Evolutionary conservation across 1,140 invertebrate genomes (phyloP).

Genomic region (Lethocerus indicus): DNA sequence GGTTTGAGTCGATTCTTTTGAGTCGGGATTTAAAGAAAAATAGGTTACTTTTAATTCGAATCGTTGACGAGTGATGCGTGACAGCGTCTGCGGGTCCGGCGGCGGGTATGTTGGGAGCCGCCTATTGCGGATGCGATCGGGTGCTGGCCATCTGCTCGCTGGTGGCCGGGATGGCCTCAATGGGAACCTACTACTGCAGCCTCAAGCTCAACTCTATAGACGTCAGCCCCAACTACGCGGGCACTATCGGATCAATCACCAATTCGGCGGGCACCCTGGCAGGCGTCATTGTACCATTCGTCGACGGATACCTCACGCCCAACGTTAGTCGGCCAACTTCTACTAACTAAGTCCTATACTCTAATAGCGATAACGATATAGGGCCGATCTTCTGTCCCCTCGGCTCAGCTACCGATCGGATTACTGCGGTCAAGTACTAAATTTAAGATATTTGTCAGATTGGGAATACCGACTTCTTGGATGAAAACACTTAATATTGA

Average conservation of each 20-base stretch:
- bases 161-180: constrained; percentile 46
- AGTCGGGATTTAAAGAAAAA: no score
- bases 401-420: no score
- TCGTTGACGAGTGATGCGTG: no score
- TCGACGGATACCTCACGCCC: constrained; percentile 54
- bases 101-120: constrained; percentile 56
- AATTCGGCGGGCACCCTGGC: constrained; percentile 64
- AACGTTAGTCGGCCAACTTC: constrained; percentile 31
- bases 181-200: constrained; percentile 53
- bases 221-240: constrained; percentile 62
- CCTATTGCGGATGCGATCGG: constrained; percentile 56
- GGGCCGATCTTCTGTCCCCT: no score
- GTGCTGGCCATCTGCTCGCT: constrained; percentile 40
- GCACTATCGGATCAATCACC: constrained; percentile 60
- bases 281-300: constrained; percentile 55
- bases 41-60: no score
- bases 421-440: no score
- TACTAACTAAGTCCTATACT: no score
- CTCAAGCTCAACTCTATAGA: constrained; percentile 68
- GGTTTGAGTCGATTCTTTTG: no score
- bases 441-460: no score
- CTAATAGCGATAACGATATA: no score
- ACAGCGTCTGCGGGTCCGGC: constrained; percentile 50
- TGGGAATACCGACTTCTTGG: no score
- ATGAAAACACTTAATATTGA: no score